A percentile compares a stretch with the other conserved stretches of the same genome.
These are phyloP conservation scores for Vicugna pacos DNA, from an alignment of 2,113 vertebrate species.

Conservation along the genomic window DNA sequence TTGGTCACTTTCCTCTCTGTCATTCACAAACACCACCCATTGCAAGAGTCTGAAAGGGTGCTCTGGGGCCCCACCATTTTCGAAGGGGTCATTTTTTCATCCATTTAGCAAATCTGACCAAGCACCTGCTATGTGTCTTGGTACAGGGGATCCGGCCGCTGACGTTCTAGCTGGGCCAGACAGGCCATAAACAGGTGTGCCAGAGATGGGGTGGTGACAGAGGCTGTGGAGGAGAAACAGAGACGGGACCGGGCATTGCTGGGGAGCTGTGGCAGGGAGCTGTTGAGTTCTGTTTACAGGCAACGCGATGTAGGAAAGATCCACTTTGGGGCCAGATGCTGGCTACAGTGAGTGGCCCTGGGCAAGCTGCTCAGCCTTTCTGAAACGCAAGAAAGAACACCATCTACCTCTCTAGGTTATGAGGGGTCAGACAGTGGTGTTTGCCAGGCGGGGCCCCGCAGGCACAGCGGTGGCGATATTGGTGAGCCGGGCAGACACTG, in stretches of 20 bases:
- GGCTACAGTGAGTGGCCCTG: neutral
- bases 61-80: neutral
- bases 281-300: neutral
- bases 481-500: rapidly evolving
- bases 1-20: neutral
- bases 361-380: neutral
- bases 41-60: neutral
- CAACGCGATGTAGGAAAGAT: neutral
- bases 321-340: neutral
- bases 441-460: neutral
- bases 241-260: neutral
- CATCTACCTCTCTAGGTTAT: neutral
- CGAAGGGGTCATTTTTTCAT: neutral
- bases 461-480: rapidly evolving
- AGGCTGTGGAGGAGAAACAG: neutral
- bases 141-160: neutral
- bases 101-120: neutral
- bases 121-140: neutral
- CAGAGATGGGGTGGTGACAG: neutral
- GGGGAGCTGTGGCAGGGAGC: too few relatives aligned
- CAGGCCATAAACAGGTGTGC: neutral
- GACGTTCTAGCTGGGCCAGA: neutral
- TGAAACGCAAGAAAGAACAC: neutral
- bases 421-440: too few relatives aligned
- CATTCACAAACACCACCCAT: neutral